These are phyloP conservation scores for Zophobas atratus DNA, from an alignment of 1,140 invertebrate genomes.

Conservation along the genomic window DNA sequence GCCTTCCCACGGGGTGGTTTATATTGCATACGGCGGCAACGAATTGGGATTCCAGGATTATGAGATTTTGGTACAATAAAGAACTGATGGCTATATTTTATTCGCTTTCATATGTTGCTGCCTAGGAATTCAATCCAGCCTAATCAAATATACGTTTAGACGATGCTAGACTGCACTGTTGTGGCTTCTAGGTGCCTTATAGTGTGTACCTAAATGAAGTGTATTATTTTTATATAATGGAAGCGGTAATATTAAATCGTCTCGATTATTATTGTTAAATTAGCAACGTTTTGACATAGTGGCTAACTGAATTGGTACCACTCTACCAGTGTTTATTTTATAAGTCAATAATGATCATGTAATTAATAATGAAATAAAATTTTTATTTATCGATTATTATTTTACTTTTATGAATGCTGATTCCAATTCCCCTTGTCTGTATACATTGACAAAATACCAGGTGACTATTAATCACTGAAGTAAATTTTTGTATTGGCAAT, in stretches of 20 bases:
- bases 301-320: constrained; percentile 18
- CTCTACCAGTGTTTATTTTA: background rate
- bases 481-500: no score
- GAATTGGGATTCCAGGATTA: constrained; percentile 83
- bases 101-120: constrained; percentile 45
- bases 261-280: constrained; percentile 23
- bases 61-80: constrained; percentile 76
- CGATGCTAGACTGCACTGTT: constrained; percentile 45
- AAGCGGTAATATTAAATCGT: constrained; percentile 26
- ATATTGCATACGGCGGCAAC: constrained; percentile 81
- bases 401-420: constrained; percentile 10
- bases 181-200: constrained; percentile 49
- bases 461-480: no score
- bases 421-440: no score
- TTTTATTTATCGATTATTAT: constrained; percentile 22
- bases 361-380: constrained; percentile 29
- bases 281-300: constrained; percentile 14
- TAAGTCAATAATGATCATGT: background rate
- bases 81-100: constrained; percentile 43
- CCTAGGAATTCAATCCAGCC: constrained; percentile 50
- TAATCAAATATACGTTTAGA: constrained; percentile 31
- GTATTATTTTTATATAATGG: constrained; percentile 49
- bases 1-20: constrained; percentile 78
- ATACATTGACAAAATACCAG: no score
- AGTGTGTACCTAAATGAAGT: constrained; percentile 39